A percentile compares a stretch with the other conserved stretches of the same genome.
Conservation (phyloP, 2,797 vertebrate species). For the Channallabes apus region DNA sequence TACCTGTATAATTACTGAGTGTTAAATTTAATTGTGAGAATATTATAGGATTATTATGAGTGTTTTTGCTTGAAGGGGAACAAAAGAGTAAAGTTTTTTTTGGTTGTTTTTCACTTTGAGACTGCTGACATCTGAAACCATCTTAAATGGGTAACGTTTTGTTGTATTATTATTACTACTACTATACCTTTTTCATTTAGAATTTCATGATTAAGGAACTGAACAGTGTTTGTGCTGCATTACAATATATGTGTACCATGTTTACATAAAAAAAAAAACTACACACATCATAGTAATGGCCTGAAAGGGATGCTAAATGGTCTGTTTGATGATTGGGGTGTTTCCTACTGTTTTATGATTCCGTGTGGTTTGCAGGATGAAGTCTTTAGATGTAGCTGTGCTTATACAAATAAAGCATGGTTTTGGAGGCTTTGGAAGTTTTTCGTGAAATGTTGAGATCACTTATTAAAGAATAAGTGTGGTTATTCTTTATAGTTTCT, state of each 20-base stretch:
- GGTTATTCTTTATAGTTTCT: background rate
- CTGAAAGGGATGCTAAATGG: slow-evolving; percentile 48
- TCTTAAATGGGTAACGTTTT: background rate
- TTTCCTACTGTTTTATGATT: slow-evolving; percentile 49
- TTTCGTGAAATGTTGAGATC: slow-evolving; percentile 30
- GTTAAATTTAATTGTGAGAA: background rate
- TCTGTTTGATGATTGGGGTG: slow-evolving; percentile 59
- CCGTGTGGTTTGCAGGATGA: slow-evolving; percentile 56
- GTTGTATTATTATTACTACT: background rate
- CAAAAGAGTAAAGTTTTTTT: background rate
- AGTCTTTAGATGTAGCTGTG: slow-evolving; percentile 44
- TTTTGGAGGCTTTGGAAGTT: slow-evolving; percentile 38
- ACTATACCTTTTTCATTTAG: background rate
- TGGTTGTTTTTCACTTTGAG: background rate
- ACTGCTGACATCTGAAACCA: background rate
- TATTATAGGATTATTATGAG: background rate
- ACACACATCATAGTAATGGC: slow-evolving; percentile 59
- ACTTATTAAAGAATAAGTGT: slow-evolving; percentile 19
- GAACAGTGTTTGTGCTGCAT: background rate
- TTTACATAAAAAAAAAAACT: slow-evolving; percentile 46
- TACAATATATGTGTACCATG: background rate
- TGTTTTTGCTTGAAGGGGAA: background rate
- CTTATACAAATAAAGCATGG: slow-evolving; percentile 44
- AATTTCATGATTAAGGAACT: background rate
- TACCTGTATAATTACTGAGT: slow-evolving; percentile 11